Base-by-base conservation (phyloP, 2,113 vertebrate species). In the Macrotis lagotis region DNA sequence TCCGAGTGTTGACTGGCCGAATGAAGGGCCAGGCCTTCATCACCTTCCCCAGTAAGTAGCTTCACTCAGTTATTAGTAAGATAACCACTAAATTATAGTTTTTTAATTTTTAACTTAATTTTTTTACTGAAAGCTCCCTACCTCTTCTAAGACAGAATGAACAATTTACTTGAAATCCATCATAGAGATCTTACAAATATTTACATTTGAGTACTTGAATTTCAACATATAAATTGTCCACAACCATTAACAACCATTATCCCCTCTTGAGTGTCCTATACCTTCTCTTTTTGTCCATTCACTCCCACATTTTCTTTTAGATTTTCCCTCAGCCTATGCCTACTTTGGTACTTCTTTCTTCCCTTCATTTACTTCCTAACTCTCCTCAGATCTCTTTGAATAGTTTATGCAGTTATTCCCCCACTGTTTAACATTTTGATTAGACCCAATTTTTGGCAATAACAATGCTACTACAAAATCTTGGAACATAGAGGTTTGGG, bases 21-120 rank as follows among this genome's bases (percentile, higher is more conserved):
- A 99, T 99, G 98, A 99, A 99, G 96, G 99, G 99, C 37, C 99
- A 99, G 97, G 99, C 99, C 92, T 99, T 99, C 98, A 96, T 99
- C 98, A 99, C 99, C 0, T 98, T 99, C 95, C 98, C 99, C 93
- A 99, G 99, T 99, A 95, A 99, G 98, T 97, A 96, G 31, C 91
- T 96, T 96, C 95, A 92, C 66, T 50, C 92, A n/a, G 88, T 48
- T 48, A 89, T 48, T 28, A 26, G 48, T 49, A 90, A 50, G 24
- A 83, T 95, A 92, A 93, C 95, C 91, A 92, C 52, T 90, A 51
- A 92, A 28, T 83, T 96, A 19, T 26, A 96, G 51, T 25, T n/a
- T n/a, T n/a, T n/a, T n/a, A n/a, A n/a, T n/a, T n/a, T n/a, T n/a
- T n/a, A n/a, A n/a, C n/a, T n/a, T n/a, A n/a, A 88, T 93, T 59